These are phyloP conservation scores for Suricata suricatta DNA, from an alignment of 2,113 vertebrate species.

Conservation along the genomic window DNA sequence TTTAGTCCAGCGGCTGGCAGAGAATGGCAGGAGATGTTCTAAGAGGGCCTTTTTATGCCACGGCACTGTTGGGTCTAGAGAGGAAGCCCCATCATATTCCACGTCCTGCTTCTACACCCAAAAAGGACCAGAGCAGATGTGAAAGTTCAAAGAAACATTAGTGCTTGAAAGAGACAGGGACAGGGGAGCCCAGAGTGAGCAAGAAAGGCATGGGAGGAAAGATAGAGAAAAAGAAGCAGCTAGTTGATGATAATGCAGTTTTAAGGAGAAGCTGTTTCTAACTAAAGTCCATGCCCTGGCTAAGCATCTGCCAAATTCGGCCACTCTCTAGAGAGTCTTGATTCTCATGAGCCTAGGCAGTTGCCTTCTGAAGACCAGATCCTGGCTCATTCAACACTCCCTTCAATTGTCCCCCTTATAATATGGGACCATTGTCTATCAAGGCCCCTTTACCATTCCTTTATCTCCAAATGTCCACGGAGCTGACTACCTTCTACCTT, in stretches of 20 bases:
- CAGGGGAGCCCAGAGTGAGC: not conserved
- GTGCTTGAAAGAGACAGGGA: not conserved
- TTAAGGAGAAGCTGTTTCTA: not conserved
- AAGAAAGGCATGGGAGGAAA: not conserved
- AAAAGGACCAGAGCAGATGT: not conserved
- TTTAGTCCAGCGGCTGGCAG: not conserved
- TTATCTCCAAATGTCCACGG: not conserved
- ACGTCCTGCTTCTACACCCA: not conserved
- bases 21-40: not conserved
- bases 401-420: not conserved
- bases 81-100: not conserved
- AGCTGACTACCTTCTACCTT: not conserved
- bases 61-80: not conserved
- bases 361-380: not conserved
- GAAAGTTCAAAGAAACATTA: not conserved
- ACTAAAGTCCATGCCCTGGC: not conserved
- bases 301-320: not conserved
- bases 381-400: not conserved
- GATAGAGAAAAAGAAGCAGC: constrained; percentile 39
- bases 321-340: not conserved
- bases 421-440: not conserved
- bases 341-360: not conserved
- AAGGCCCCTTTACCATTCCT: not conserved
- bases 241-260: not conserved
- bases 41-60: not conserved